phyloP scores from a whole-genome alignment of 2,797 vertebrate genomes.

The Coilia nasus region DNA sequence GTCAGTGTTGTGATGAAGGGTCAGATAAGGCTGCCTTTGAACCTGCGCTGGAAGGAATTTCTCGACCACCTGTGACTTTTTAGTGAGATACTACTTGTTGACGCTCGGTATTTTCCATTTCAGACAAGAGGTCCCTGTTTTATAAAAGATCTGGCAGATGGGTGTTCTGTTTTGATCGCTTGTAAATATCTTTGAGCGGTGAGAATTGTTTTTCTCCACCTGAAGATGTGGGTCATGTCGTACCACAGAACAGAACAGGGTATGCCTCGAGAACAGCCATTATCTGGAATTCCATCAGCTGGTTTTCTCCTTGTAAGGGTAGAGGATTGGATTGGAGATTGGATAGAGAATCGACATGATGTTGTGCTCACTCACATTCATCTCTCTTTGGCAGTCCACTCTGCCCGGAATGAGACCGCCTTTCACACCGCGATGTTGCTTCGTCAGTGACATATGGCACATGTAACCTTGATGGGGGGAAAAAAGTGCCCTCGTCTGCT shows the following conservation, averaged over 20 bases:
- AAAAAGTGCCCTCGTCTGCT: neutral
- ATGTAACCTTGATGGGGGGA: neutral
- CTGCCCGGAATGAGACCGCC: neutral
- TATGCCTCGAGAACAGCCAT: neutral
- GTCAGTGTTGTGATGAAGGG: constrained; percentile 14
- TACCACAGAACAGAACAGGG: neutral
- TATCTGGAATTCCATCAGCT: neutral
- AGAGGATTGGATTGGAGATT: no score
- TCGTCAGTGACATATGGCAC: neutral
- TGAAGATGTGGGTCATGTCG: neutral
- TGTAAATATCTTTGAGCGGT: constrained; percentile 45
- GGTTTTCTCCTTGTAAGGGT: no score
- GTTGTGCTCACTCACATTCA: neutral
- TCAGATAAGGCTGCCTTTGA: constrained; percentile 40
- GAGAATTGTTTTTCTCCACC: constrained; percentile 6
- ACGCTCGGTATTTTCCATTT: constrained; percentile 48
- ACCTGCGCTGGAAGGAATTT: constrained; percentile 35
- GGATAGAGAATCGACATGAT: neutral
- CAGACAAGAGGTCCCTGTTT: constrained; percentile 31
- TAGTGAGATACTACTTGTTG: constrained; percentile 29
- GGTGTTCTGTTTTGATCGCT: constrained; percentile 32
- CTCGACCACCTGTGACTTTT: constrained; percentile 45
- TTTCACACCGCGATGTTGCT: neutral
- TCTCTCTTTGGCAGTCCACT: neutral
- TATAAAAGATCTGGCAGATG: constrained; percentile 35